A percentile compares a stretch with the other conserved stretches of the same genome.
These are phyloP conservation scores for Vimba vimba DNA, from an alignment of 2,113 vertebrate genomes.

Conservation along the genomic window DNA sequence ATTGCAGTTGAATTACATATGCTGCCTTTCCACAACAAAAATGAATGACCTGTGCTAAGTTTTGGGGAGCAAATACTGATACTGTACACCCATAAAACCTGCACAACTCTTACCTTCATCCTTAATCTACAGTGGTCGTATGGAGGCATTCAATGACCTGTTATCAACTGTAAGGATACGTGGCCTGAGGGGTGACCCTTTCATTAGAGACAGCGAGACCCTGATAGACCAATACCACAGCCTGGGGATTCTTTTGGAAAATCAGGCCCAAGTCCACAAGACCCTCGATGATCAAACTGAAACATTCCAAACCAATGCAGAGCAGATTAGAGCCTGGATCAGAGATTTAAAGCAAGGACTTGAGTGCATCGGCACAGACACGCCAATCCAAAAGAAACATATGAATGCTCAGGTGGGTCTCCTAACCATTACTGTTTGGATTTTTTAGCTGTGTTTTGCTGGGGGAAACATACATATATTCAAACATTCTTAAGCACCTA, in stretches of 20 bases:
- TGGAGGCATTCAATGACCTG: conserved; percentile 62
- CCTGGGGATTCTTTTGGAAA: conserved; percentile 65
- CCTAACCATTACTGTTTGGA: neutral
- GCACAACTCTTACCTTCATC: neutral
- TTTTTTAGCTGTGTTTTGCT: neutral
- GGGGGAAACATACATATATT: neutral
- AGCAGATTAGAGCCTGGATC: conserved; percentile 53
- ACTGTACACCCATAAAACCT: neutral
- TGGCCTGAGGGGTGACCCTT: conserved; percentile 70
- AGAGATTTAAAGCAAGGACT: conserved; percentile 49
- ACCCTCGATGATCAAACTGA: conserved; percentile 56
- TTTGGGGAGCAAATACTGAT: no score
- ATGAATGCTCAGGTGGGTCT: conserved; percentile 50
- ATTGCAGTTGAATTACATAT: no score
- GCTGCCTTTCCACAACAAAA: no score
- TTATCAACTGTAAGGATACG: conserved; percentile 67
- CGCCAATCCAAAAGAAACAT: conserved; percentile 43
- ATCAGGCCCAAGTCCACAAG: conserved; percentile 55
- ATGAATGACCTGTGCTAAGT: no score
- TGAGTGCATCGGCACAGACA: conserved; percentile 24
- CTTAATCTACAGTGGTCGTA: conserved; percentile 55
- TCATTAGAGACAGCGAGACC: conserved; percentile 71
- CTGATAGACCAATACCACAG: conserved; percentile 70
- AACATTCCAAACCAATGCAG: conserved; percentile 47
- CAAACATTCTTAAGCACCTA: neutral